Percentiles rank a stretch among this genome's conserved stretches.
Evolutionary conservation across 1,140 invertebrate species (phyloP).

Genomic region (Trissolcus basalis): DNA sequence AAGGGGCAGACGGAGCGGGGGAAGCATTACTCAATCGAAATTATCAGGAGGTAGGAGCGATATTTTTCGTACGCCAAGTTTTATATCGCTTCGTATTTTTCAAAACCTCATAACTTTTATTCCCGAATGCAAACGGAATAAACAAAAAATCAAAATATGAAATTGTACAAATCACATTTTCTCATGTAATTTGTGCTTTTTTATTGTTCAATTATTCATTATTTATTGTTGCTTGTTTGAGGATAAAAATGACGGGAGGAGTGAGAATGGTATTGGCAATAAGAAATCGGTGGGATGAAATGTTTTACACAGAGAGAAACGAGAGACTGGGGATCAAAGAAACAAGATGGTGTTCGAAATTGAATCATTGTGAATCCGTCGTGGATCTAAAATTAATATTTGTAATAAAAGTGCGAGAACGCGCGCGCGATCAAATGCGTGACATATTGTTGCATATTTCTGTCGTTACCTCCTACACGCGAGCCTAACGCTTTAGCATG

Average conservation of each 20-base stretch:
- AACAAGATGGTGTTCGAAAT: constrained; percentile 24
- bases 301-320: no score
- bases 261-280: no score
- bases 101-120: background rate
- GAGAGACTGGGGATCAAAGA: no score
- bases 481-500: constrained; percentile 53
- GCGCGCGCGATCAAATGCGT: constrained; percentile 18
- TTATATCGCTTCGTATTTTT: background rate
- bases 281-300: no score
- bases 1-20: background rate
- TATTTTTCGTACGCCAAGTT: constrained; percentile 32
- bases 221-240: no score
- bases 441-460: constrained; percentile 61
- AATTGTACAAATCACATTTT: no score
- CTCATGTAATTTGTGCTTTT: no score
- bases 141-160: no score
- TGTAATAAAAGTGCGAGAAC: constrained; percentile 7
- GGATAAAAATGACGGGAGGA: no score
- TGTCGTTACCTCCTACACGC: constrained; percentile 57
- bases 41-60: constrained; percentile 20
- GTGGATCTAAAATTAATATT: constrained; percentile 45
- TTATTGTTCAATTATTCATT: no score
- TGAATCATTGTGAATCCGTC: constrained; percentile 34
- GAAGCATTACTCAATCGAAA: constrained; percentile 47
- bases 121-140: no score